Base-by-base conservation (phyloP, 1,140 invertebrate species). In the Ditylenchus dipsaci region DNA sequence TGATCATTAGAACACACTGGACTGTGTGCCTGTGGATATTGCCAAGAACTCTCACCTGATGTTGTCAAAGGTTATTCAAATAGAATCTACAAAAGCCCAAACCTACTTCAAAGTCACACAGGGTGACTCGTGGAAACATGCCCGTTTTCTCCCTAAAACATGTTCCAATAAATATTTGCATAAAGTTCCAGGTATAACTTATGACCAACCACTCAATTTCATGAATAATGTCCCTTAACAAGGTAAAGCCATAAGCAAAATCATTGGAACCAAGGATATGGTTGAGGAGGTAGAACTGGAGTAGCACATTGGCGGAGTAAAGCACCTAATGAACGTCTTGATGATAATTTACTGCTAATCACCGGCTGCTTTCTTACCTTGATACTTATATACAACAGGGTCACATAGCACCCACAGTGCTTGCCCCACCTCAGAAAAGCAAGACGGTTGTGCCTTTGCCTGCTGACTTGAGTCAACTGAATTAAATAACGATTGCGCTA, bases 11-110 rank as follows among this genome's bases (percentile, higher is more conserved):
- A 13, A 82, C 80, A 27, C 80, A 82, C 60, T 82, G 80, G 1
- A 82, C 80, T 13, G 80, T 82, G 65, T 82, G 80, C n/a, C 79
- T 71, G 65, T 82, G 80, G 56, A 82, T 83, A 71, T 82, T 82
- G 19, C 80, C 80, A 11, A 82, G 74, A 1, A 83, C 80, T 64
- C 80, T 79, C 11, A 81, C 78, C 77, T 80, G 33, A 68, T 81
- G 64, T 19, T 15, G 33, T 21, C 27, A 67, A 0, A 43, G 23
- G 38, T 23, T 72, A 69, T 26, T 27, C 0, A 33, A 21, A 21
- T 13, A 71, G 19, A 0, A 65, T n/a, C 3, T 63, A 29, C 58
- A 68, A 21, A 21, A 15, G 19, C 27, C 65, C 23, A 21, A 49
- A 47, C 19, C 47, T 49, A 80, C 78, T 47, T 81, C 79, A 62